Base-by-base conservation (phyloP, 1,140 invertebrate species). In the Pararge aegeria region DNA sequence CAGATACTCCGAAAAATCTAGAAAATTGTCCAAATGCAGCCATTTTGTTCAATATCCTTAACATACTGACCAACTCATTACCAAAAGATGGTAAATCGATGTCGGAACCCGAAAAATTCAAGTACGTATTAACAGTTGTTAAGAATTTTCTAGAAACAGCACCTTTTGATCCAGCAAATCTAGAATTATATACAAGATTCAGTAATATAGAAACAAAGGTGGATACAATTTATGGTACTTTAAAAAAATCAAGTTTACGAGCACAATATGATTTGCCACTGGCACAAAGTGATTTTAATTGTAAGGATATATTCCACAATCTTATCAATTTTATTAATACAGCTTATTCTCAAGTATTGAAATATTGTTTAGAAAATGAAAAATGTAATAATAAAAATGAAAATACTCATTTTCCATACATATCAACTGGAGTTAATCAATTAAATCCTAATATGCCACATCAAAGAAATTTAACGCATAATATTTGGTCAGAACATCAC, bases 221-320 rank as follows among this genome's bases (percentile, higher is more conserved):
- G 12, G 13, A 54, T 34, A 58, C 38, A 16, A 18, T 59, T 1
- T 46, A 38, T 20, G 20, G 7, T 18, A n/a, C 37, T 29, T 1
- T 20, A 18, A 20, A 61, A 19, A 56, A 18, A 56, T 12, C 9
- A 34, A n/a, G 12, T 34, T 34, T 34, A 12, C 30, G 30, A 1
- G 30, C 10, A 34, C 30, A 64, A 48, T 64, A 60, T 37, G 59
- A 65, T 29, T 24, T 55, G 5, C 64, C 68, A n/a, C n/a, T n/a
- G n/a, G 20, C 5, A 18, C 7, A 30, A 1, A 44, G 42, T 12
- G 21, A 1, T 27, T 24, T 46, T 3, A 58, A 62, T 30, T 66
- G 63, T 51, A 10, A 56, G 42, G 20, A 51, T 16, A 27, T 59
- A 29, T 66, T 59, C 3, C 21, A 56, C 9, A 42, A 10, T 57